Percentiles rank a stretch among this genome's conserved stretches.
phyloP scores from a whole-genome alignment of 37 sponge, comb jelly and placozoan genomes.

The Amphimedon queenslandica region DNA sequence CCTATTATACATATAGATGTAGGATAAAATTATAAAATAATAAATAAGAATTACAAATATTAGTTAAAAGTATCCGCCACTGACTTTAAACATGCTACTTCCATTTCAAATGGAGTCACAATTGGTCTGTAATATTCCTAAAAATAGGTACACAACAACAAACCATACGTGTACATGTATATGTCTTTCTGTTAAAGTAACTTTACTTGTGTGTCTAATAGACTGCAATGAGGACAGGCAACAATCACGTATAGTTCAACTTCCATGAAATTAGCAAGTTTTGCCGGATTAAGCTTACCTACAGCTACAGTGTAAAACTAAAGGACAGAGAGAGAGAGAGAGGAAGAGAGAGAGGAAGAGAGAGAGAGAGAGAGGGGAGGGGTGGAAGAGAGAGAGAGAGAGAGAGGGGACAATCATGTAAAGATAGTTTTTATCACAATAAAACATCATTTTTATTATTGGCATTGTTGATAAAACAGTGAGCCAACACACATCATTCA shows the following conservation, averaged over 20 bases:
- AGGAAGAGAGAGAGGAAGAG: not conserved
- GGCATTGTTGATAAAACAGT: no score
- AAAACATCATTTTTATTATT: not conserved
- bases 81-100: conserved; percentile 82
- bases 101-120: conserved; percentile 94
- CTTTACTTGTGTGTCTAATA: conserved; percentile 78
- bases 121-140: conserved; percentile 94
- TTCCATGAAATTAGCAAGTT: conserved; percentile 98
- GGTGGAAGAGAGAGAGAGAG: conserved; percentile 1
- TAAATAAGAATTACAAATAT: not conserved
- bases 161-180: not conserved
- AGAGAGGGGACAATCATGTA: not conserved
- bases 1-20: no score
- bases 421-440: not conserved
- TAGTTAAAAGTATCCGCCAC: not conserved
- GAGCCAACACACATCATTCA: no score
- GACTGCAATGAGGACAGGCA: conserved; percentile 88
- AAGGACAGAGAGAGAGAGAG: conserved; percentile 1
- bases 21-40: conserved; percentile 6
- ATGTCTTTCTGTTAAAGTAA: not conserved
- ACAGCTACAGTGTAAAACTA: conserved; percentile 90
- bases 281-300: conserved; percentile 93
- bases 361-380: no score
- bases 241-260: conserved; percentile 92
- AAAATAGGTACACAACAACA: not conserved